Conservation (phyloP, 2,113 vertebrate species). For the Symphodus melops region DNA sequence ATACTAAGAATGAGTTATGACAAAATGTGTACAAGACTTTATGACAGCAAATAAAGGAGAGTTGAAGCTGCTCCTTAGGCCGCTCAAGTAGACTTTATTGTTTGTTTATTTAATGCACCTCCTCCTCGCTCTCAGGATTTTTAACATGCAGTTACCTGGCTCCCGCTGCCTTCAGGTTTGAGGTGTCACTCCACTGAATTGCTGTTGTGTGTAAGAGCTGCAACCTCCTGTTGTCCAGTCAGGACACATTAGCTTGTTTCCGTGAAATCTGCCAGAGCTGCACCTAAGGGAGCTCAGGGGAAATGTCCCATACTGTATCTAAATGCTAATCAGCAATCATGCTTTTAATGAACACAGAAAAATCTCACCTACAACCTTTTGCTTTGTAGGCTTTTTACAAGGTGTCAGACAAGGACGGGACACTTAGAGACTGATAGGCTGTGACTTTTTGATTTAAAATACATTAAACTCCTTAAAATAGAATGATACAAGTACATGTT, state of each 20-base stretch:
- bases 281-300: constrained; percentile 23
- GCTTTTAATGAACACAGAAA: constrained; percentile 30
- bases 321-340: constrained; percentile 51
- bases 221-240: constrained; percentile 42
- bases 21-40: neutral
- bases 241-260: constrained; percentile 33
- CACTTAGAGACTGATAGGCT: neutral
- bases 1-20: neutral
- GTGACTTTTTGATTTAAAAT: neutral
- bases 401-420: neutral
- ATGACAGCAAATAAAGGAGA: neutral
- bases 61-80: neutral
- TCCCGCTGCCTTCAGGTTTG: constrained; percentile 1
- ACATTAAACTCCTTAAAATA: too few relatives aligned
- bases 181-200: constrained; percentile 21
- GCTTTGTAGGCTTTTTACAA: neutral
- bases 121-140: neutral
- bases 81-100: neutral
- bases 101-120: neutral
- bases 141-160: neutral
- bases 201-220: constrained; percentile 14
- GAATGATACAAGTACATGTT: too few relatives aligned
- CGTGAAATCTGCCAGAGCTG: constrained; percentile 29
- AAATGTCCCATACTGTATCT: constrained; percentile 52
- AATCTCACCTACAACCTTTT: constrained; percentile 12